These are phyloP conservation scores for Collichthys lucidus DNA, from an alignment of 2,113 vertebrate species.

Conservation along the genomic window DNA sequence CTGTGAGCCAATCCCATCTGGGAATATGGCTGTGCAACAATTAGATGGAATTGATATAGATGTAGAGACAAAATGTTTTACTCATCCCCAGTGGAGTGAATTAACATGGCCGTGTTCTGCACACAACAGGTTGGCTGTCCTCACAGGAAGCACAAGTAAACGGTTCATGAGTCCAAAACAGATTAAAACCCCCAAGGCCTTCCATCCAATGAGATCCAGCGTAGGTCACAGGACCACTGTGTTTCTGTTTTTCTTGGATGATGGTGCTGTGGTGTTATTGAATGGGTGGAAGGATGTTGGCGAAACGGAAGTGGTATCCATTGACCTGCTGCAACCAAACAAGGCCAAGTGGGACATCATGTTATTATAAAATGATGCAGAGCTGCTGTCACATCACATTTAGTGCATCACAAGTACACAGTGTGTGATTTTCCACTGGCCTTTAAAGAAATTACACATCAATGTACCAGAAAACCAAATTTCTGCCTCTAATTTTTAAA, in stretches of 20 bases:
- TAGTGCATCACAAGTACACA: background rate
- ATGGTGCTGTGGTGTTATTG: constrained; percentile 14
- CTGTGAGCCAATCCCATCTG: constrained; percentile 41
- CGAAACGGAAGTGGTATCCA: background rate
- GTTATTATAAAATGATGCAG: background rate
- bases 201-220: constrained; percentile 7
- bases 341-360: background rate
- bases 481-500: background rate
- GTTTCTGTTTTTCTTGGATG: constrained; percentile 36
- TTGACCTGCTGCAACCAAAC: background rate
- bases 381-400: background rate
- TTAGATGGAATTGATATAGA: constrained; percentile 60
- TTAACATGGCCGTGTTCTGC: constrained; percentile 49
- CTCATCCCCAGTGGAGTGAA: constrained; percentile 54
- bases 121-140: constrained; percentile 37
- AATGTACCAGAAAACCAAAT: background rate
- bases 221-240: constrained; percentile 25
- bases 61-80: constrained; percentile 47
- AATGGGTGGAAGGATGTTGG: background rate
- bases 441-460: background rate
- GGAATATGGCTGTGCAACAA: constrained; percentile 52
- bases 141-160: constrained; percentile 50
- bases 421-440: background rate
- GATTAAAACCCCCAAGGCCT: constrained; percentile 16
- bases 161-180: constrained; percentile 62